Percentiles rank a stretch among this genome's conserved stretches.
Conservation (phyloP, 2,888 invertebrate genomes). For the Volucella inanis region DNA sequence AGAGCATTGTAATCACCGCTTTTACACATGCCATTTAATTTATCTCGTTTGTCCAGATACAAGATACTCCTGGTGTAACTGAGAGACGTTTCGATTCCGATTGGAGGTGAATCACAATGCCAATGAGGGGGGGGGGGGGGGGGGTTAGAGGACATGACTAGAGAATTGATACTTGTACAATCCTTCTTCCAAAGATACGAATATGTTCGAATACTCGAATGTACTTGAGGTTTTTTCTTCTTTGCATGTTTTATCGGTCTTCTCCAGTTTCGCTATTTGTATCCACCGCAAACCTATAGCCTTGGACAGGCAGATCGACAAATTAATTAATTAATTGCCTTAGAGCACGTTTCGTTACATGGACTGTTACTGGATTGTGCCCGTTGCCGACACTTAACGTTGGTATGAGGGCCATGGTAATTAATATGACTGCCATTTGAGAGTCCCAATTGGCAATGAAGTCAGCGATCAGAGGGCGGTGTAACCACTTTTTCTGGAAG, state of each 20-base stretch:
- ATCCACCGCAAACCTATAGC: conserved; percentile 36
- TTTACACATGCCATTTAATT: conserved; percentile 75
- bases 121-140: neutral
- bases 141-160: conserved; percentile 1
- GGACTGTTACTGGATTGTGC: conserved; percentile 11
- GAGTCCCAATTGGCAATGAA: conserved; percentile 51
- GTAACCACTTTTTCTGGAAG: neutral
- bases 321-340: conserved; percentile 74
- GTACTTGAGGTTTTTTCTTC: conserved; percentile 8
- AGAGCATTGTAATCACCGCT: conserved; percentile 74
- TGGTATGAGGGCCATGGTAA: conserved; percentile 61
- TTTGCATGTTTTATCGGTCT: conserved; percentile 27
- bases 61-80: conserved; percentile 61
- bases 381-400: neutral
- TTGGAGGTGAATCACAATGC: conserved; percentile 50
- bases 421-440: conserved; percentile 68
- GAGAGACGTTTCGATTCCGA: conserved; percentile 48
- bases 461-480: conserved; percentile 18
- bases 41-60: conserved; percentile 73
- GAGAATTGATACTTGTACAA: conserved; percentile 32
- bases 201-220: neutral
- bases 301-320: conserved; percentile 66
- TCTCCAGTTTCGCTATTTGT: conserved; percentile 19
- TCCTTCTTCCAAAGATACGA: conserved; percentile 31
- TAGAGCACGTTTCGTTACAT: conserved; percentile 62